phyloP scores from a whole-genome alignment of 2,797 vertebrate genomes.

The Malurus splendens region DNA sequence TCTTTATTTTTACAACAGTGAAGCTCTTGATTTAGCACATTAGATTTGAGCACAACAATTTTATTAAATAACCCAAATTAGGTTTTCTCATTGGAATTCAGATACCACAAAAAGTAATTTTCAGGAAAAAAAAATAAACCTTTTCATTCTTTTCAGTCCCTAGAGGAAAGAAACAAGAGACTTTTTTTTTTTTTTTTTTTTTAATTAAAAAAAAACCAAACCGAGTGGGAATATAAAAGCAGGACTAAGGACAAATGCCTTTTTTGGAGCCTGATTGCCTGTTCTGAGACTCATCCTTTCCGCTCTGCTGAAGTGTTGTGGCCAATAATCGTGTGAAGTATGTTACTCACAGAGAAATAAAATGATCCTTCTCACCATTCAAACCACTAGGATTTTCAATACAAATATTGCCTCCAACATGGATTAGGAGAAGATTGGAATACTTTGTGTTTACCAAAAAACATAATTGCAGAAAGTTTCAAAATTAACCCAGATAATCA shows the following conservation, averaged over 20 bases:
- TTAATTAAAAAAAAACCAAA: too few species aligned
- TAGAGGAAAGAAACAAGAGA: not conserved
- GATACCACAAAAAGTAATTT: not conserved
- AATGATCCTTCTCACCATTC: not conserved
- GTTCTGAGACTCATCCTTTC: not conserved
- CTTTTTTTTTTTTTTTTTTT: not conserved
- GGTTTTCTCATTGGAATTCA: not conserved
- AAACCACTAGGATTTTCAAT: not conserved
- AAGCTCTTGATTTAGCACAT: not conserved
- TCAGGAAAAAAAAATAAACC: accelerated
- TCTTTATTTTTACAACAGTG: not conserved
- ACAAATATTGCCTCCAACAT: not conserved
- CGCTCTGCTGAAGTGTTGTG: not conserved
- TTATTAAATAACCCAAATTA: not conserved
- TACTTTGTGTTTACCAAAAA: not conserved
- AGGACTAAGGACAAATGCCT: not conserved
- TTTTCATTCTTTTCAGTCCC: not conserved
- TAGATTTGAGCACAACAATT: not conserved
- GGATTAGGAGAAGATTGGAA: not conserved
- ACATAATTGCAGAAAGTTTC: not conserved
- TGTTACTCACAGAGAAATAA: not conserved
- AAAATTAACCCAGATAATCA: not conserved
- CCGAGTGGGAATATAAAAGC: not conserved
- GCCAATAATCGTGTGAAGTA: not conserved
- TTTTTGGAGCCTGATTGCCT: not conserved